Evolutionary conservation across 2,797 vertebrate genomes (phyloP), one percentile per base, ranked within the genome.

Genomic region (Iguana delicatissima): DNA sequence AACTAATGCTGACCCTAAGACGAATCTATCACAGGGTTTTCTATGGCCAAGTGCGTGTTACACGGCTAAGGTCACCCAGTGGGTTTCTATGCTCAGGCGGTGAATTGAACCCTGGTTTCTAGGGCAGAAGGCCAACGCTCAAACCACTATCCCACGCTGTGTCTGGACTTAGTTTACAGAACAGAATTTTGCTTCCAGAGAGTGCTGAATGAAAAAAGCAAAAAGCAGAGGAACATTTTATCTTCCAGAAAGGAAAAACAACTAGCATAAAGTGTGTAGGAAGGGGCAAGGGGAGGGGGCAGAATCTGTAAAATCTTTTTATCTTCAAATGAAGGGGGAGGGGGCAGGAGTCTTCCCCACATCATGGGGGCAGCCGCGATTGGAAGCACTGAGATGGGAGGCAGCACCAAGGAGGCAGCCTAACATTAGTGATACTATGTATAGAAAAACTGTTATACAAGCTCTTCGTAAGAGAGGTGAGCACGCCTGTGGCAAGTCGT

Each of bases 371-470:
- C 38, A 18, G 42, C 29, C 42, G n/a, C 32, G 59, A 79, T 12
- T 46, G 9, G 38, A 64, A 87, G 35, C 9, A 52, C 29, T 13
- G 22, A 8, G 52, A 64, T 64, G 13, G 76, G 6, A 77, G 22
- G 20, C 32, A 84, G 29, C 14, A 67, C 42, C 76, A 46, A 76
- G 50, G 32, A 9, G 42, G 76, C 42, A 84, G 42, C 20, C n/a
- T 76, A 64, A 84, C 57, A 76, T 84, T 76, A 76, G 72, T 6
- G 38, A 52, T 84, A 42, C 72, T 77, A 84, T 67, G 32, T 4
- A 29, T 50, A 35, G 80, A 87, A 77, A 86, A 57, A 89, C 67
- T 62, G 69, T 59, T 62, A 62, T 35, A 62, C 72, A 26, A 76
- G 50, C 26, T n/a, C n/a, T 52, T 38, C 57, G 76, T 18, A 84